Base-by-base conservation (phyloP, 2,888 invertebrate species). In the Habrosyne pyritoides region DNA sequence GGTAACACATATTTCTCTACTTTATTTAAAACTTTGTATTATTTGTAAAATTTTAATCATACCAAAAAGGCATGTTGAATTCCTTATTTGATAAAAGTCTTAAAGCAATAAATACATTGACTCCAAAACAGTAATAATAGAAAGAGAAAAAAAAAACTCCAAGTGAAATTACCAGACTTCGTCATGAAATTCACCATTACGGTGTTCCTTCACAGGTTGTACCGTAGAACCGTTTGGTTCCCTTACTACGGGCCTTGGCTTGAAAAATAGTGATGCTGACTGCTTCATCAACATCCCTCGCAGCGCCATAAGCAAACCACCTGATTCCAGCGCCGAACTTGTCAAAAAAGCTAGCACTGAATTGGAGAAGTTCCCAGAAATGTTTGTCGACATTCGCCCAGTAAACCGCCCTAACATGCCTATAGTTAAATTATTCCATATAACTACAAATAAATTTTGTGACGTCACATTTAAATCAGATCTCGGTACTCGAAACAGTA, bases 371-470 rank as follows among this genome's bases (percentile, higher is more conserved):
- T 83, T 83, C 56, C 81, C 84, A 0, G 54, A 62, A 0, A 59
- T 85, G 8, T 96, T 95, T 82, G 65, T 84, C 0, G 91, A 95
- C 53, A 85, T 96, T 18, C 73, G 95, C 21, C 85, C 94, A 48
- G 96, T 97, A 69, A 94, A 95, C 0, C 90, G 93, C 52, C 96
- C 97, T 12, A 95, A 95, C 77, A 96, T 96, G 4, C 97, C 97
- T 22, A 96, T 97, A 61, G 94, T 97, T 8, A 96, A 96, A 77
- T 95, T 96, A 78, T 87, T 91, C 60, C 96, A 96, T 77, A 66
- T 85, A 2, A 86, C 90, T 10, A 95, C 95, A 0, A 86, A 89
- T 0, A 93, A 95, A 21, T 93, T 93, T 70, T 94, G 96, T 68
- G 97, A 97, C 80, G 89, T 97, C 30, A 96, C 95, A 53, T 95